Percentiles rank a stretch among this genome's conserved stretches.
phyloP scores from a whole-genome alignment of 2,888 invertebrate species.

The Tolmerus cingulatus region DNA sequence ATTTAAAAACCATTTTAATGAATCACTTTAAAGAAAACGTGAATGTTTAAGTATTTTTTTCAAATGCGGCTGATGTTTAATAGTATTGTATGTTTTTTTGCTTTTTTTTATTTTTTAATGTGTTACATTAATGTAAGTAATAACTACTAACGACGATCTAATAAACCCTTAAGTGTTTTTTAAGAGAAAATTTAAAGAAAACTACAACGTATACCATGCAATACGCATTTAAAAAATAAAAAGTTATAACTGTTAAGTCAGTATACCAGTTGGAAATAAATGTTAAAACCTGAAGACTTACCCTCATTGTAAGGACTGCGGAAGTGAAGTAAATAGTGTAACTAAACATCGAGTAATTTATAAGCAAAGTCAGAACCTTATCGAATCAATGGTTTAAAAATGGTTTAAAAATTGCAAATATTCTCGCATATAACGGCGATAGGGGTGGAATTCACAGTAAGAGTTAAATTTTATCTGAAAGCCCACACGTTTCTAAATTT shows the following conservation, averaged over 20 bases:
- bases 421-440: background rate
- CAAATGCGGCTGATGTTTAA: background rate
- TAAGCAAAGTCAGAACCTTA: background rate
- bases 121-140: background rate
- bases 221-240: background rate
- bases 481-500: background rate
- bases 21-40: background rate
- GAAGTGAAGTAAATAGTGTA: background rate
- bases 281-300: background rate
- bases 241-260: background rate
- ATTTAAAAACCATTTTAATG: background rate
- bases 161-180: background rate
- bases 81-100: background rate
- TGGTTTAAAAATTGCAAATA: background rate
- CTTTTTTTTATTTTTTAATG: background rate
- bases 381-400: background rate
- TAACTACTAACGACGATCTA: background rate
- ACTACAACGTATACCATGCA: background rate
- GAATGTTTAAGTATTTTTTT: background rate
- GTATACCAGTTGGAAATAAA: background rate
- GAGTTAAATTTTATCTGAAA: background rate
- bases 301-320: background rate
- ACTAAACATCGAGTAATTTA: background rate
- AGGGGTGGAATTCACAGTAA: background rate
- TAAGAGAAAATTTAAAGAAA: background rate